Base-by-base conservation (phyloP, 2,888 invertebrate species). In the Scelioninae gen. 1 region DNA sequence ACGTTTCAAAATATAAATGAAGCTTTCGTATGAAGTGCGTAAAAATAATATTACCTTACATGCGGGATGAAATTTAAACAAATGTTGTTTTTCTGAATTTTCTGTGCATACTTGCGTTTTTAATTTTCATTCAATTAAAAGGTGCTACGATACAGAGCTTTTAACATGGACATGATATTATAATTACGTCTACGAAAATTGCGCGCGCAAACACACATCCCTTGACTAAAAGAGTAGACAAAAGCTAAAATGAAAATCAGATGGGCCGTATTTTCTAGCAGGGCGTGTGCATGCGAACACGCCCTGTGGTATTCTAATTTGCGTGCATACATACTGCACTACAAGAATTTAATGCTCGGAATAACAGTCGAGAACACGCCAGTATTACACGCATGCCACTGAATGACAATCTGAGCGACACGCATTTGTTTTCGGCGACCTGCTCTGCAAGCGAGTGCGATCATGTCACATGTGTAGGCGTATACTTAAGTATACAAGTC, bases 331-430 rank as follows among this genome's bases (percentile, higher is more conserved):
- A 43, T 65, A 49, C 11, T 65, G 69, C 69, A 74, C 83, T 84
- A 84, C 86, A 86, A 87, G 88, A 90, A 89, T 90, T 90, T 90
- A 88, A 90, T 88, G 87, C 89, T 82, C 86, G 86, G 87, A 88
- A 89, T 87, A 85, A 85, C 86, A 85, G 84, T 85, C 82, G 53
- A 68, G 62, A 78, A 71, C 77, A 80, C 65, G 34, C 63, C 80
- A 56, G 56, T 66, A 69, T 60, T 81, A 78, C 81, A 75, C 81
- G 71, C 77, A 63, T 71, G 76, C 79, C 55, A 76, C 53, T 62
- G 60, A 74, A 75, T 71, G 82, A 82, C 81, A 74, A 84, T 74
- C 72, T 34, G 74, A 56, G 51, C 56, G 68, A 49, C 62, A 63
- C 60, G 69, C 81, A 63, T 75, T 75, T 68, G 58, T 69, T 69